Conservation (phyloP, 2,113 vertebrate genomes). For the Leptocoma aspasia region DNA sequence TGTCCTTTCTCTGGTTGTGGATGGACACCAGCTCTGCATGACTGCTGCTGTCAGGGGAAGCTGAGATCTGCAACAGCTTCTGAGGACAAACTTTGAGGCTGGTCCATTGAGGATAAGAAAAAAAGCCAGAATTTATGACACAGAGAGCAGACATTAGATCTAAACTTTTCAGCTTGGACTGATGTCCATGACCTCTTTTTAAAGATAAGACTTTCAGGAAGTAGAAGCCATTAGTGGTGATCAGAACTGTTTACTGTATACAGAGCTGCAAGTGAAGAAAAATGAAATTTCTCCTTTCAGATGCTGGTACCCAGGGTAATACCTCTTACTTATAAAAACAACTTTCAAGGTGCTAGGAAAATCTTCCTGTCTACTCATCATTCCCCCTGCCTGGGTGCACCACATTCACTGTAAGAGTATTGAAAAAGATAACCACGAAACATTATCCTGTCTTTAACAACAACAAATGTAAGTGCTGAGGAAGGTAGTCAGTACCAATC, state of each 20-base stretch:
- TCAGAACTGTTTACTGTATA: neutral
- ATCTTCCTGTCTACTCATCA: neutral
- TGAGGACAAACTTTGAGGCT: neutral
- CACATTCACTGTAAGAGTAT: neutral
- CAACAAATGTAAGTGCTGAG: neutral
- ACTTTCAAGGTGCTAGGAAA: neutral
- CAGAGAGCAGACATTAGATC: neutral
- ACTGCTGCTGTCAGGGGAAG: neutral
- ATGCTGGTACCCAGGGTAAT: neutral
- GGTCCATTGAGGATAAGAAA: neutral
- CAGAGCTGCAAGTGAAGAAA: neutral
- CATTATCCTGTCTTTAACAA: neutral
- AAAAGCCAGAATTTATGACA: neutral
- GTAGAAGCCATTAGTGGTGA: neutral
- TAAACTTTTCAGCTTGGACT: neutral
- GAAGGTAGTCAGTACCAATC: neutral
- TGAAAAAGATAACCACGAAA: neutral
- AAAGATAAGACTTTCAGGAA: neutral
- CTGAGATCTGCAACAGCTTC: neutral
- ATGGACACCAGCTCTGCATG: neutral
- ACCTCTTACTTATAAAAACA: neutral
- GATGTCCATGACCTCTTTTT: neutral
- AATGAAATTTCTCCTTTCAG: neutral
- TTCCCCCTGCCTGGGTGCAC: neutral
- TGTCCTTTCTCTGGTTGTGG: neutral